These are phyloP conservation scores for Sebastes vulpes DNA, from an alignment of 2,797 vertebrate genomes.

Conservation along the genomic window DNA sequence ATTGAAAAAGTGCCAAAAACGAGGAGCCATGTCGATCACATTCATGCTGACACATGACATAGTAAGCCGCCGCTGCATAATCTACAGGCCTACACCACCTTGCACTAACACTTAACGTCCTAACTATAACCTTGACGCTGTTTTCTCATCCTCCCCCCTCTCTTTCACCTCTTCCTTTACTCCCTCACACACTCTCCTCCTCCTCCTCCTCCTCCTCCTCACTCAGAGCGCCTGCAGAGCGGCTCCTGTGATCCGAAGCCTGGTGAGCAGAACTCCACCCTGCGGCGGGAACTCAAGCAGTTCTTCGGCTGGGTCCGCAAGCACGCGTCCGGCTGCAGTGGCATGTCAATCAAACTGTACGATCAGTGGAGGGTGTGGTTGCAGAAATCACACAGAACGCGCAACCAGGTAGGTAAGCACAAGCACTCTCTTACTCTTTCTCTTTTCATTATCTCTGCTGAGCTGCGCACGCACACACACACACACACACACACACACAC, in stretches of 20 bases:
- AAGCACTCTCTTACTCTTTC: not conserved
- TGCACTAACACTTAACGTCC: not conserved
- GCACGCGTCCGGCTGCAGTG: slow-evolving; percentile 91
- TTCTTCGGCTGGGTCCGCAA: slow-evolving; percentile 97
- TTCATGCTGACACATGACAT: not conserved
- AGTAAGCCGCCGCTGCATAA: not conserved
- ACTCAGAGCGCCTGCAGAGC: slow-evolving; percentile 80
- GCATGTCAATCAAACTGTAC: slow-evolving; percentile 96
- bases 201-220: not conserved
- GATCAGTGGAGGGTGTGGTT: slow-evolving; percentile 97
- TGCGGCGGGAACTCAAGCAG: slow-evolving; percentile 95
- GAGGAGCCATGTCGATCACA: not conserved
- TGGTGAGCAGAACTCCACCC: slow-evolving; percentile 91
- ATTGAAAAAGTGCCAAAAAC: not conserved
- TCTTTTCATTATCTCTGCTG: slow-evolving; percentile 23
- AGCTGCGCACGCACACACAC: not conserved
- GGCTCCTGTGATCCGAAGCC: slow-evolving; percentile 83
- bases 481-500: not conserved
- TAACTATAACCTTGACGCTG: slow-evolving; percentile 30
- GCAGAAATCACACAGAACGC: slow-evolving; percentile 95
- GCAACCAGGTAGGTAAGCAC: slow-evolving; percentile 93
- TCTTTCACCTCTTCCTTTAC: not conserved
- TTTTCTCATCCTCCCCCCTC: slow-evolving; percentile 1
- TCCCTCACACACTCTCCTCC: not conserved
- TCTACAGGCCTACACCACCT: not conserved